Base-by-base conservation (phyloP, 35 echinoderm and acorn worm species). In the Patiria miniata region DNA sequence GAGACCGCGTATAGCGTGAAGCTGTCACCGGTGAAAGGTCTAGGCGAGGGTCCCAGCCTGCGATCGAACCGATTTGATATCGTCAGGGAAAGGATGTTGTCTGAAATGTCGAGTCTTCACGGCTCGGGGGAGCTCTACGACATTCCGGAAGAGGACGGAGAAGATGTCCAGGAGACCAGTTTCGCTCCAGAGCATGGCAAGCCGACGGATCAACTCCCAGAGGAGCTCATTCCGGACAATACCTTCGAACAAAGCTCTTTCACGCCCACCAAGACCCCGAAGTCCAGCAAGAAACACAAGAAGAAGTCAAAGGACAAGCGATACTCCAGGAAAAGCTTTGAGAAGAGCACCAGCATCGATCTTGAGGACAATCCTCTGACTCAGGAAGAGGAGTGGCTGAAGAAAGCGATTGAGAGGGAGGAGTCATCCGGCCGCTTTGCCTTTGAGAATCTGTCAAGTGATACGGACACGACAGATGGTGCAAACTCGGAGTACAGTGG, bases 91-190 rank as follows among this genome's bases (percentile, higher is more conserved):
- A 89, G 81, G 42, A 58, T 81, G 47, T 28, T 81, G 40, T 68
- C 42, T 1, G 87, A 89, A 23, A 73, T 90, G 44, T 90, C 88
- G 4, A 83, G 81, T 39, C 39, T 77, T 40, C 65, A 73, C 26
- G 88, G 88, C 7, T 90, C 88, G 1, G 81, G 88, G 38, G 88
- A 90, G 51, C 81, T 90, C 12, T 90, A 90, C 29, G 88, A 90
- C 36, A 90, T 90, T 15, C 88, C 88, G 0, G 88, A 90, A 83
- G 88, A 90, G 39, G 68, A 81, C 39, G 57, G 80, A 8, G 88
- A 90, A 78, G 88, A 90, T 36, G 51, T 83, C 15, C 32, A 59
- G 2, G 82, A 84, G 9, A 58, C 52, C 29, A 33, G 36, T 34
- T 73, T 34, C 14, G 29, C 65, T 12, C 65, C 26, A 2, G 29